Percentiles rank a stretch among this genome's conserved stretches.
These are phyloP conservation scores for Halictus ligatus DNA, from an alignment of 2,888 invertebrate genomes.

Conservation along the genomic window DNA sequence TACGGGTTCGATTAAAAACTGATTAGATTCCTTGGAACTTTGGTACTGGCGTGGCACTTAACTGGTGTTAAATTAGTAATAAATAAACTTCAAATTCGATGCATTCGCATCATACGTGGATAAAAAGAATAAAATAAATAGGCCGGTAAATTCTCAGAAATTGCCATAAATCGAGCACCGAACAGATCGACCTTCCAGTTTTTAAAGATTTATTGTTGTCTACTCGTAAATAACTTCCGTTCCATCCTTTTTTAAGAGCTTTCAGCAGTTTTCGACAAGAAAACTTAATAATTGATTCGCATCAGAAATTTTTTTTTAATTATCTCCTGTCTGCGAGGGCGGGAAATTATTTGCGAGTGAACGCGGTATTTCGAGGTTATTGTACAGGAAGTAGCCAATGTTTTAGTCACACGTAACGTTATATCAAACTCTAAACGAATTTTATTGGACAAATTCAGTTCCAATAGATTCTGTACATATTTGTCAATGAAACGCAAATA, in stretches of 20 bases:
- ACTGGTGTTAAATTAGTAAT: not conserved
- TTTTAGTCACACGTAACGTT: slow-evolving; percentile 15
- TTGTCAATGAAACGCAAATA: slow-evolving; percentile 19
- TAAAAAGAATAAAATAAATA: not conserved
- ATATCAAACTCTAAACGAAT: slow-evolving; percentile 23
- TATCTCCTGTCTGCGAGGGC: not conserved
- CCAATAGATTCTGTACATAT: slow-evolving; percentile 18
- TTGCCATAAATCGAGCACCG: not conserved
- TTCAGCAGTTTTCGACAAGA: not conserved
- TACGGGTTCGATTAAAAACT: no score
- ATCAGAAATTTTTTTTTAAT: not conserved
- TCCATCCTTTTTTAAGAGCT: not conserved
- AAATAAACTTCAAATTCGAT: not conserved
- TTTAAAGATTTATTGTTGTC: not conserved
- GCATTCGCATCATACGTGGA: not conserved
- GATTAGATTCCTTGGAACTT: no score
- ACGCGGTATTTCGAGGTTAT: not conserved
- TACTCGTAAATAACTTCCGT: slow-evolving; percentile 4
- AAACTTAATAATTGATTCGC: not conserved
- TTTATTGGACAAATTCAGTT: slow-evolving; percentile 20
- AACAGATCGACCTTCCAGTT: not conserved
- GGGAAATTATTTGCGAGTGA: not conserved
- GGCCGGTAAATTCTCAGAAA: not conserved
- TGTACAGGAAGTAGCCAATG: slow-evolving; percentile 8
- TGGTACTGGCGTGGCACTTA: no score